A percentile compares a stretch with the other conserved stretches of the same genome.
Conservation (phyloP, 1,140 invertebrate genomes). For the Metaphire vulgaris region DNA sequence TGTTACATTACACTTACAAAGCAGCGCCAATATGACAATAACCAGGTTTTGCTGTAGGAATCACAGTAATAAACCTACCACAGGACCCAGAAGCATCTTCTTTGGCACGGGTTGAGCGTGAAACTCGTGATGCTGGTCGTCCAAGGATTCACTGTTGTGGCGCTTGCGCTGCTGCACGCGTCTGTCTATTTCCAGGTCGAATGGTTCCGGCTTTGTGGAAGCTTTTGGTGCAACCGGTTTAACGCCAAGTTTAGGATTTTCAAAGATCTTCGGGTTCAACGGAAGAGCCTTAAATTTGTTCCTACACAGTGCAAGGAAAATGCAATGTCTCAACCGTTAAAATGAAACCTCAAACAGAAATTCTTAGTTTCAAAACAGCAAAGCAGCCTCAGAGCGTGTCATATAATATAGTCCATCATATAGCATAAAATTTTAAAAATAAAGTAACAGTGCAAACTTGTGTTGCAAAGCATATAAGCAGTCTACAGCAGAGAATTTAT, state of each 20-base stretch:
- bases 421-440: too few relatives aligned
- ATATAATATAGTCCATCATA: too few relatives aligned
- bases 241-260: slow-evolving; percentile 34
- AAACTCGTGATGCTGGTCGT: slow-evolving; percentile 40
- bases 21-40: too few relatives aligned
- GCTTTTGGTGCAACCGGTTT: slow-evolving; percentile 39
- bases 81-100: slow-evolving; percentile 42
- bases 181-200: slow-evolving; percentile 36
- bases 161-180: slow-evolving; percentile 20
- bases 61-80: slow-evolving; percentile 40
- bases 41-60: too few relatives aligned
- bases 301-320: slow-evolving; percentile 31
- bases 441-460: too few relatives aligned
- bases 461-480: too few relatives aligned
- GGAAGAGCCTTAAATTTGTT: slow-evolving; percentile 47
- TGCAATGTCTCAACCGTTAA: slow-evolving; percentile 9
- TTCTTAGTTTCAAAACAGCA: too few relatives aligned
- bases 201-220: slow-evolving; percentile 38
- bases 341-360: too few relatives aligned
- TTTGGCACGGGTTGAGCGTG: slow-evolving; percentile 45
- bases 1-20: too few relatives aligned
- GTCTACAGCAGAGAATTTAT: too few relatives aligned
- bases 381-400: too few relatives aligned
- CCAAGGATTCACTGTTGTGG: slow-evolving; percentile 26
- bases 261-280: slow-evolving; percentile 43